Conservation (phyloP, 2,797 vertebrate genomes). For the Margarornis squamiger region DNA sequence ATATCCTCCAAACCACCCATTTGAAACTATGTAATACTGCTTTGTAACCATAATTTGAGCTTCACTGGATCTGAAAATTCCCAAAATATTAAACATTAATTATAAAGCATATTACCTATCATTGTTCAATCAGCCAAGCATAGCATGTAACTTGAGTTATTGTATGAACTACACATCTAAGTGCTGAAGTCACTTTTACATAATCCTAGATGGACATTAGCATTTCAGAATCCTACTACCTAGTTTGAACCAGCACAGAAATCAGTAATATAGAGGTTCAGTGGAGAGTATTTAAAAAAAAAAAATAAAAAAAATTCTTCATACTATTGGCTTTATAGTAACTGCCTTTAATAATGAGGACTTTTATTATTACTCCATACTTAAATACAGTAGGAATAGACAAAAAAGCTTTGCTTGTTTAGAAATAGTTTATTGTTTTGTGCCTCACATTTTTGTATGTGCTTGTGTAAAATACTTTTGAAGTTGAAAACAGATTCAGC, state of each 20-base stretch:
- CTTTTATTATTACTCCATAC: not conserved
- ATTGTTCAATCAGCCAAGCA: not conserved
- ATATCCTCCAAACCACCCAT: not conserved
- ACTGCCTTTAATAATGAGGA: not conserved
- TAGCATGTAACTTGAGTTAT: not conserved
- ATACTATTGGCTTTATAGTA: not conserved
- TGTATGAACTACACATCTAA: not conserved
- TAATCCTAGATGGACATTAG: not conserved
- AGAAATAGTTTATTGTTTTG: not conserved
- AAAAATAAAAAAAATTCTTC: not conserved
- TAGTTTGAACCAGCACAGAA: not conserved
- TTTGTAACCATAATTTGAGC: not conserved
- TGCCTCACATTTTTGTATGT: not conserved
- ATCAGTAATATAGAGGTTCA: not conserved
- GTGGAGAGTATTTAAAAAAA: not conserved
- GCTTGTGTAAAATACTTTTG: not conserved
- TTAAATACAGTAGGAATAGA: not conserved
- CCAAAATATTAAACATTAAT: not conserved
- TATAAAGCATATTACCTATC: not conserved
- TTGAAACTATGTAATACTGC: not conserved
- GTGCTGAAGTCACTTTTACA: not conserved
- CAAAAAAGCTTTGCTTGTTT: not conserved
- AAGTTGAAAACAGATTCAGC: not conserved
- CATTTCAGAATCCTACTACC: not conserved
- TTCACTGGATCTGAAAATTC: not conserved